Percentiles rank a stretch among this genome's conserved stretches.
Evolutionary conservation across 2,888 invertebrate species (phyloP).

Genomic region (Lycocerus yunnanus): DNA sequence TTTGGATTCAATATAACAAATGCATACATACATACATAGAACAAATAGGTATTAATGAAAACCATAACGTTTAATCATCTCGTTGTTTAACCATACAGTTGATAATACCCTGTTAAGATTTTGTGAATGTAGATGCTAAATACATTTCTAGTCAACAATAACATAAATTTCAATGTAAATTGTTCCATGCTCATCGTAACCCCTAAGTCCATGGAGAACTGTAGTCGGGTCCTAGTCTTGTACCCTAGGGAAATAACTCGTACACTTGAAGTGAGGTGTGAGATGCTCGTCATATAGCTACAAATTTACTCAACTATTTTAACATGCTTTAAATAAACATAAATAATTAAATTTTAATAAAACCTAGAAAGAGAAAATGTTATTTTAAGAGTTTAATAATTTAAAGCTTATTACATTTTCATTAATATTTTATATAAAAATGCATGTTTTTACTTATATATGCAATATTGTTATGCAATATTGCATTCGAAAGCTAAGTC

Average conservation of each 20-base stretch:
- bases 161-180: slow-evolving; percentile 50
- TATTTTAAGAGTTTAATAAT: not conserved
- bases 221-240: slow-evolving; percentile 40
- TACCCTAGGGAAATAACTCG: slow-evolving; percentile 40
- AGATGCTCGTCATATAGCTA: slow-evolving; percentile 37
- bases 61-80: slow-evolving; percentile 18
- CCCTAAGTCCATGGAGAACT: slow-evolving; percentile 42
- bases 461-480: no score
- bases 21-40: no score
- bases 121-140: slow-evolving; percentile 37
- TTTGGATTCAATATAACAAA: not conserved
- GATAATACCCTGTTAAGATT: slow-evolving; percentile 30
- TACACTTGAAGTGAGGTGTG: slow-evolving; percentile 32
- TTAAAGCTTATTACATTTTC: not conserved
- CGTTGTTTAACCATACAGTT: slow-evolving; percentile 25
- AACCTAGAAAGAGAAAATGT: not conserved
- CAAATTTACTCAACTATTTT: slow-evolving; percentile 32
- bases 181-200: slow-evolving; percentile 44
- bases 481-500: not conserved
- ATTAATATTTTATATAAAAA: no score
- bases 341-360: not conserved
- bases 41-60: not conserved
- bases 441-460: no score
- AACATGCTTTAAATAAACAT: not conserved
- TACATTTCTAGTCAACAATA: slow-evolving; percentile 47